These are phyloP conservation scores for Dysdera silvatica DNA, from an alignment of 1,140 invertebrate species.

Conservation along the genomic window DNA sequence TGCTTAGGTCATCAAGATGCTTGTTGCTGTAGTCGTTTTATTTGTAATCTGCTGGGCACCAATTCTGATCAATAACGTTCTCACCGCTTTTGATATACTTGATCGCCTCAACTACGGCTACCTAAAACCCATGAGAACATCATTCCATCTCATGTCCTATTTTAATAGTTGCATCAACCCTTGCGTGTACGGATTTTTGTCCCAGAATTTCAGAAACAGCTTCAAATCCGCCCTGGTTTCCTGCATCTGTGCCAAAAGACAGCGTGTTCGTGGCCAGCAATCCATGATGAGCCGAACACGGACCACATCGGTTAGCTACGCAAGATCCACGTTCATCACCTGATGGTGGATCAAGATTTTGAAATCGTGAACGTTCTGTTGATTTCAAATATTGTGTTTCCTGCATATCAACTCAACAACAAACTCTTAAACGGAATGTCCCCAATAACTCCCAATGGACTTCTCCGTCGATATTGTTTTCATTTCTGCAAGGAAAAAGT, in stretches of 20 bases:
- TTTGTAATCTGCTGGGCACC: constrained; percentile 63
- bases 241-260: constrained; percentile 35
- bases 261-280: constrained; percentile 24
- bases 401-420: no score
- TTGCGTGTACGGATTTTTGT: constrained; percentile 72
- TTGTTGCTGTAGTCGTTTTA: constrained; percentile 59
- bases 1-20: constrained; percentile 60
- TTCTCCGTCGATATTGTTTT: no score
- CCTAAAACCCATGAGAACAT: constrained; percentile 55
- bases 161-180: constrained; percentile 70
- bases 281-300: constrained; percentile 39
- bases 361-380: no score
- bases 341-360: constrained; percentile 26
- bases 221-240: constrained; percentile 48
- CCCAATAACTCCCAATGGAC: no score
- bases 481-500: no score
- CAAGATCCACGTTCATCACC: constrained; percentile 30
- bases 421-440: no score
- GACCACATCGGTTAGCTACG: constrained; percentile 41
- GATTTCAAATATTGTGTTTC: no score
- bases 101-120: constrained; percentile 48
- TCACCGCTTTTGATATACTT: constrained; percentile 55
- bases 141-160: constrained; percentile 58
- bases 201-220: constrained; percentile 63
- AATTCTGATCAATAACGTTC: constrained; percentile 55